Evolutionary conservation across 1,140 invertebrate species (phyloP).

Genomic region (Drosophila melanogaster): Release_6_plus_ISO1_MT NC_004354.4:4907501-4908000

Average conservation of each 20-base stretch:
- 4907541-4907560: conserved; percentile 92
- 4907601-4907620: conserved; percentile 93
- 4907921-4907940: conserved; percentile 94
- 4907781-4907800: conserved; percentile 91
- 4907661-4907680: conserved; percentile 90
- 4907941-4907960: conserved; percentile 93
- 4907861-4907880: conserved; percentile 96
- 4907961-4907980: conserved; percentile 91
- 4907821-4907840: conserved; percentile 95
- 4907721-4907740: conserved; percentile 88
- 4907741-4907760: conserved; percentile 89
- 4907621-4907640: conserved; percentile 90
- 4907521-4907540: conserved; percentile 90
- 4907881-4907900: conserved; percentile 94
- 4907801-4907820: conserved; percentile 93
- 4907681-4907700: conserved; percentile 92
- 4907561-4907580: conserved; percentile 95
- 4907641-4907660: conserved; percentile 90
- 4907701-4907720: conserved; percentile 89
- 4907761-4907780: conserved; percentile 93
- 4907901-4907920: conserved; percentile 91
- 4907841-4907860: conserved; percentile 94
- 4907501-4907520: conserved; percentile 91
- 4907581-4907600: conserved; percentile 90
- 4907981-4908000: conserved; percentile 97